A percentile compares a stretch with the other conserved stretches of the same genome.
Conservation (phyloP, 2,113 vertebrate genomes). For the Lagopus muta region DNA sequence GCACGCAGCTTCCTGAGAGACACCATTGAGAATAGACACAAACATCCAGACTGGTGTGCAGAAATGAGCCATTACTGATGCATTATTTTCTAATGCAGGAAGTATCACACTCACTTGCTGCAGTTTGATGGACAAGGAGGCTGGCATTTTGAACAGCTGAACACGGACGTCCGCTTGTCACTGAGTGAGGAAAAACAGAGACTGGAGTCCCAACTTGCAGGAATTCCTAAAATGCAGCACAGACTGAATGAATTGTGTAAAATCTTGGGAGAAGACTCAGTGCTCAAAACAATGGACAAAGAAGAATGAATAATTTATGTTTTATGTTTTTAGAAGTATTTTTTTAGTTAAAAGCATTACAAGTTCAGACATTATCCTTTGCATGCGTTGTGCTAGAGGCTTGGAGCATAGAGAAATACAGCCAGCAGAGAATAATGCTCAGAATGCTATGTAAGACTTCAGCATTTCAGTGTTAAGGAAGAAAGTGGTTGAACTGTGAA, state of each 20-base stretch:
- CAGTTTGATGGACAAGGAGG: slow-evolving; percentile 98
- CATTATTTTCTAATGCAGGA: slow-evolving; percentile 82
- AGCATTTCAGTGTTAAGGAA: slow-evolving; percentile 42
- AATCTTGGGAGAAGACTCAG: slow-evolving; percentile 96
- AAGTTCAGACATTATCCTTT: slow-evolving; percentile 57
- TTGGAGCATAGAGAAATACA: slow-evolving; percentile 67
- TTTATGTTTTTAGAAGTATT: slow-evolving; percentile 57
- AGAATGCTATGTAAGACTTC: slow-evolving; percentile 59
- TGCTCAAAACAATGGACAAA: slow-evolving; percentile 85
- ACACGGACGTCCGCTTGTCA: slow-evolving; percentile 92
- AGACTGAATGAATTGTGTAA: slow-evolving; percentile 96
- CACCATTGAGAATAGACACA: not conserved
- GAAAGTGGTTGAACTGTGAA: slow-evolving; percentile 56
- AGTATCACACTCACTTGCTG: slow-evolving; percentile 97
- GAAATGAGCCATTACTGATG: slow-evolving; percentile 19
- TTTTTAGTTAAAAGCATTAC: slow-evolving; percentile 67
- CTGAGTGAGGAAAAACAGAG: slow-evolving; percentile 97
- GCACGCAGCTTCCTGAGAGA: not conserved
- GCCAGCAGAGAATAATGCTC: slow-evolving; percentile 61
- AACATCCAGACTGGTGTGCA: not conserved
- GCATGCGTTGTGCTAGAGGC: slow-evolving; percentile 71
- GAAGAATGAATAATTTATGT: slow-evolving; percentile 76
- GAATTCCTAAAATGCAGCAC: slow-evolving; percentile 96
- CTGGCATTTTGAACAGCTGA: slow-evolving; percentile 96
- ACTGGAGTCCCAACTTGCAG: slow-evolving; percentile 94